phyloP scores from a whole-genome alignment of 1,140 invertebrate species.

The Drosophila varians region DNA sequence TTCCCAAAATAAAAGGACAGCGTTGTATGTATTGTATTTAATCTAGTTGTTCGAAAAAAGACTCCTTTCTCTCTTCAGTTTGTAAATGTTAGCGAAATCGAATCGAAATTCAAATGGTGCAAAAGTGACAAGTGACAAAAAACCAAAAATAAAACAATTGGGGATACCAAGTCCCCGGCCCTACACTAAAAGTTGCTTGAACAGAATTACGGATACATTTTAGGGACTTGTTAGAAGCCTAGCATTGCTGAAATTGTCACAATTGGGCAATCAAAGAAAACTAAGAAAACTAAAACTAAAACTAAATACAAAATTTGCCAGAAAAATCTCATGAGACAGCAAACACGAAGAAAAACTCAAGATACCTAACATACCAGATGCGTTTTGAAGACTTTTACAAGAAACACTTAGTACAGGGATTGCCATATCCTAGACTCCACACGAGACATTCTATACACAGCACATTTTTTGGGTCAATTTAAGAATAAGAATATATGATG shows the following conservation, averaged over 20 bases:
- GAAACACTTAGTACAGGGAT: conserved; percentile 17
- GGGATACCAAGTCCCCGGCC: conserved; percentile 2
- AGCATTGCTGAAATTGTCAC: conserved; percentile 70
- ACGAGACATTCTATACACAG: conserved; percentile 12
- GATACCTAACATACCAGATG: conserved; percentile 29
- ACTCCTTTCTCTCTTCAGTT: conserved; percentile 49
- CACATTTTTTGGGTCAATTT: conserved; percentile 70
- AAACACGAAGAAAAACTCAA: conserved; percentile 15
- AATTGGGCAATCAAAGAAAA: conserved; percentile 28
- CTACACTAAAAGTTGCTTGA: conserved; percentile 40
- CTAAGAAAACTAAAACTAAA: not conserved
- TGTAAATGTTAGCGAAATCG: conserved; percentile 70
- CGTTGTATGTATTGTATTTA: conserved; percentile 60
- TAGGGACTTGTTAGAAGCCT: conserved; percentile 57
- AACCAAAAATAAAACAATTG: not conserved
- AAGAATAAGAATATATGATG: conserved; percentile 15
- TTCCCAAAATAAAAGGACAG: conserved; percentile 29
- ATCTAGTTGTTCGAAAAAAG: conserved; percentile 60
- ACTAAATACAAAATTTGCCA: not conserved
- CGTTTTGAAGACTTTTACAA: conserved; percentile 69
- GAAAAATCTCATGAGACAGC: conserved; percentile 5
- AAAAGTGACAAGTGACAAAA: conserved; percentile 56
- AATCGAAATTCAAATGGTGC: conserved; percentile 77
- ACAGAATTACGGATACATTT: conserved; percentile 34
- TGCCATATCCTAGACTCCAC: conserved; percentile 1